These are phyloP conservation scores for Hemithea aestivaria DNA, from an alignment of 2,888 invertebrate species.

Conservation along the genomic window DNA sequence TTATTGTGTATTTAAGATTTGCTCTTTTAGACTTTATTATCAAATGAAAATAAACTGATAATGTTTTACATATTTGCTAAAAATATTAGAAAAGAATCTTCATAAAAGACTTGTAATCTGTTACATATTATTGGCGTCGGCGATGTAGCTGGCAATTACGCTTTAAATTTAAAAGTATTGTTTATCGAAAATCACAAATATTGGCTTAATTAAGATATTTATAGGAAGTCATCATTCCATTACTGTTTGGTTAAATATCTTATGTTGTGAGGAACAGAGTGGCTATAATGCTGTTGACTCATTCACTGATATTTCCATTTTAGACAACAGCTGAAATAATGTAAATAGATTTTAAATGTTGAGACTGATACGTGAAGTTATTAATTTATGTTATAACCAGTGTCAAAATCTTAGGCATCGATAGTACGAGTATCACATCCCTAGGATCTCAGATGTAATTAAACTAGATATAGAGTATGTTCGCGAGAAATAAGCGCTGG, in stretches of 20 bases:
- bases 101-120: slow-evolving; percentile 6
- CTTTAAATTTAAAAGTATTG: slow-evolving; percentile 54
- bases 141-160: slow-evolving; percentile 35
- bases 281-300: slow-evolving; percentile 37
- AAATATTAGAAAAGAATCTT: slow-evolving; percentile 10
- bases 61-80: slow-evolving; percentile 8
- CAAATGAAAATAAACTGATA: slow-evolving; percentile 4
- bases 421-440: slow-evolving; percentile 52
- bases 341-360: slow-evolving; percentile 73
- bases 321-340: slow-evolving; percentile 61
- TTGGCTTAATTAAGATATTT: slow-evolving; percentile 49
- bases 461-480: slow-evolving; percentile 36
- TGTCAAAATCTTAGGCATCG: slow-evolving; percentile 69
- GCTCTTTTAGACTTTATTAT: slow-evolving; percentile 11
- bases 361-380: slow-evolving; percentile 77
- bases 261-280: no score
- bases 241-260: no score
- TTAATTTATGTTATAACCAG: slow-evolving; percentile 73
- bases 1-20: slow-evolving; percentile 19
- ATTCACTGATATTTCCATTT: slow-evolving; percentile 33
- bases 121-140: slow-evolving; percentile 27
- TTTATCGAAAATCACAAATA: slow-evolving; percentile 43
- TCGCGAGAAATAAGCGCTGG: neutral
- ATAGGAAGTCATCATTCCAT: slow-evolving; percentile 59
- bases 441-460: slow-evolving; percentile 62